A percentile compares a stretch with the other conserved stretches of the same genome.
Evolutionary conservation across 2,888 invertebrate species (phyloP).

Genomic region (Chrysolina haemoptera): DNA sequence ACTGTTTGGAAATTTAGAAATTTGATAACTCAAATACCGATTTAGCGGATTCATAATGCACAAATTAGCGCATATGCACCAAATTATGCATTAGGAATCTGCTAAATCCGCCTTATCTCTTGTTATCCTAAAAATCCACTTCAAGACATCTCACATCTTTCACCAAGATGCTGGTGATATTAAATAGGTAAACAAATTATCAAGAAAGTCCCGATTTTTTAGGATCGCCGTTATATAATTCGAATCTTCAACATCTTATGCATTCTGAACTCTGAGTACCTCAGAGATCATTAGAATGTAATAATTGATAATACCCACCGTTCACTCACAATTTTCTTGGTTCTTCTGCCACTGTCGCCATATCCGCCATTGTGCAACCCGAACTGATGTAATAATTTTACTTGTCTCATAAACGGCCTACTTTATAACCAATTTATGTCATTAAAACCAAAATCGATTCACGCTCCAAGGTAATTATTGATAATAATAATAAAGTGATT

Average conservation of each 20-base stretch:
- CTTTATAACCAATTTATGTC: constrained; percentile 34
- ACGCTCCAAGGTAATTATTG: constrained; percentile 23
- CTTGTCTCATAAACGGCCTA: constrained; percentile 34
- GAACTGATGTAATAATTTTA: constrained; percentile 36
- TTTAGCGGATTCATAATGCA: no score
- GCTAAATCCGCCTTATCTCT: no score
- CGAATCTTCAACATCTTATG: not conserved
- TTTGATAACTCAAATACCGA: no score
- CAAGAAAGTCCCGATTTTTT: not conserved
- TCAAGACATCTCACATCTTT: no score
- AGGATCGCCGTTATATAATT: not conserved
- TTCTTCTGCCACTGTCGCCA: constrained; percentile 33
- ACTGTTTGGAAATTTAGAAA: no score
- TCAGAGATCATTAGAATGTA: not conserved
- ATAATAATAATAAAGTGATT: constrained; percentile 19
- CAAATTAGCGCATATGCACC: no score
- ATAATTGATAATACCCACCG: not conserved
- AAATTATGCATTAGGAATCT: no score
- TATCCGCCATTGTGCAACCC: constrained; percentile 34
- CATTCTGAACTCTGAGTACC: no score
- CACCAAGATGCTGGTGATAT: no score
- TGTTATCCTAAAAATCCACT: no score
- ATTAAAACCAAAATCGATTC: constrained; percentile 32
- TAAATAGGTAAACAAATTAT: not conserved
- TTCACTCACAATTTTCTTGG: not conserved